Conservation (phyloP, 2,113 vertebrate species). For the Verasper variegatus region DNA sequence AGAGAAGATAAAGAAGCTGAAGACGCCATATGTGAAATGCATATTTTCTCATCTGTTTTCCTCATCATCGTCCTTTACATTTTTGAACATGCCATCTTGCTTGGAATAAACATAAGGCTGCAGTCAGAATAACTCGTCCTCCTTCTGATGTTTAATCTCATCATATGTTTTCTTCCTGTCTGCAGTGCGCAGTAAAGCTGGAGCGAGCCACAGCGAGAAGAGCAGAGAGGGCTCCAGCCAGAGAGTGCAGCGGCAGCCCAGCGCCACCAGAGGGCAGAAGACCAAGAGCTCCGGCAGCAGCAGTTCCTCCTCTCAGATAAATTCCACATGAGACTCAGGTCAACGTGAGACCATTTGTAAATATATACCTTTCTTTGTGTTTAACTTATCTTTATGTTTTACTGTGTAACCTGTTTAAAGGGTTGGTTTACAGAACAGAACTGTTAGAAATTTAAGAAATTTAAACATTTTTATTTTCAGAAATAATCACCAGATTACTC, state of each 20-base stretch:
- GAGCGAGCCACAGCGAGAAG: constrained; percentile 80
- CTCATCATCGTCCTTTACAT: not conserved
- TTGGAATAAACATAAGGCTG: not conserved
- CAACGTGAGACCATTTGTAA: constrained; percentile 31
- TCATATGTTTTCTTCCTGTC: constrained; percentile 17
- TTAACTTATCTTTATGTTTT: constrained; percentile 8
- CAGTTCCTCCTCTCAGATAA: constrained; percentile 83
- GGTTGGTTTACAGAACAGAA: not conserved
- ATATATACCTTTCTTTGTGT: constrained; percentile 22
- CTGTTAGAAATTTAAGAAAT: not conserved
- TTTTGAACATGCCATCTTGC: not conserved
- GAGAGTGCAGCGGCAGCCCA: constrained; percentile 88
- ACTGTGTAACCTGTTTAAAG: not conserved
- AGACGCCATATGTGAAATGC: not conserved
- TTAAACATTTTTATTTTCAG: not conserved
- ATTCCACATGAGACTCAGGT: constrained; percentile 60
- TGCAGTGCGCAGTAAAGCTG: constrained; percentile 85
- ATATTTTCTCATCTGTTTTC: not conserved
- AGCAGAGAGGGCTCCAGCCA: constrained; percentile 82
- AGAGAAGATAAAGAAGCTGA: not conserved
- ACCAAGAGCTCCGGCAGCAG: constrained; percentile 86
- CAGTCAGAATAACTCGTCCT: fast-evolving
- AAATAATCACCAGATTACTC: not conserved
- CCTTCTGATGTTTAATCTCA: not conserved
- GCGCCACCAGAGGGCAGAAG: constrained; percentile 87